phyloP scores from a whole-genome alignment of 2,888 invertebrate species.

The Parascotia fuliginaria region DNA sequence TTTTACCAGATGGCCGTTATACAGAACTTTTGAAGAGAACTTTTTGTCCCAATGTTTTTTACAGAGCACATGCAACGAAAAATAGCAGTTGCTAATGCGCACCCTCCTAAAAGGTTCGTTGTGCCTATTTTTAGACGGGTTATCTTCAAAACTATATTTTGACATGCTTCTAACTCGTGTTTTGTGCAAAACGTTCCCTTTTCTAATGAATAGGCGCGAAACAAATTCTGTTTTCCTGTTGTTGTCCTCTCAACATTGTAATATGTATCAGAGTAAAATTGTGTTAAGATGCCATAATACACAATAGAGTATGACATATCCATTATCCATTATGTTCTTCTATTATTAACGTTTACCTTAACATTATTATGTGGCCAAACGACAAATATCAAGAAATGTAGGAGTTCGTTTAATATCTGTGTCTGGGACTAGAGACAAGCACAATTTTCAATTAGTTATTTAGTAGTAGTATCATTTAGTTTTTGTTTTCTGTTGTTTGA shows the following conservation, averaged over 20 bases:
- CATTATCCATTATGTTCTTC: no score
- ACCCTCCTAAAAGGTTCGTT: conserved; percentile 27
- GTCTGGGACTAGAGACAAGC: not conserved
- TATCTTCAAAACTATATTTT: not conserved
- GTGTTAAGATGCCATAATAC: conserved; percentile 35
- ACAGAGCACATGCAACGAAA: conserved; percentile 40
- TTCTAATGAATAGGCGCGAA: not conserved
- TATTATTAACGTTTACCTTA: no score
- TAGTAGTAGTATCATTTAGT: no score
- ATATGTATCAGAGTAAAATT: conserved; percentile 12
- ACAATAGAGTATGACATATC: conserved; percentile 26
- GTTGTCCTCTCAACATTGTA: conserved; percentile 22
- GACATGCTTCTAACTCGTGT: not conserved
- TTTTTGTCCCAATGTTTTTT: conserved; percentile 47
- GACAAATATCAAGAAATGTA: no score
- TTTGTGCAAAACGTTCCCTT: not conserved
- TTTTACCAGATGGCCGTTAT: conserved; percentile 46
- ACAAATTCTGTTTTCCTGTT: conserved; percentile 16
- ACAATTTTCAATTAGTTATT: not conserved
- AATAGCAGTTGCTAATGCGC: conserved; percentile 27
- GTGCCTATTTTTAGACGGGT: conserved; percentile 16
- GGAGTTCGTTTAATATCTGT: no score
- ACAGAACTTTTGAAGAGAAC: conserved; percentile 31
- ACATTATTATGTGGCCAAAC: no score
- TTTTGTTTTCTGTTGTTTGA: not conserved